Conservation (phyloP, 2,888 invertebrate species). For the Eurytoma adleriae region DNA sequence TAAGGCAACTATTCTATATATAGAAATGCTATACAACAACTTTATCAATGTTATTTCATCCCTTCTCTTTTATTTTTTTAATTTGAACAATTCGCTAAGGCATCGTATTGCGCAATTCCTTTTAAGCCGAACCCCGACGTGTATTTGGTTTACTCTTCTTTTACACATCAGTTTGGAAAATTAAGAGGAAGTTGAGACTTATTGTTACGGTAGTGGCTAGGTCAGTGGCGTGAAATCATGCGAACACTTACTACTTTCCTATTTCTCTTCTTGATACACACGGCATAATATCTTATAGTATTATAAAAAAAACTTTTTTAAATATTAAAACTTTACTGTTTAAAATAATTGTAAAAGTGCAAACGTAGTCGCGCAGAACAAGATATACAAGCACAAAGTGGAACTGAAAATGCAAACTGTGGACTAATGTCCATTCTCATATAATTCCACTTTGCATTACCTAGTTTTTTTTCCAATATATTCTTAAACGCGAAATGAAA, state of each 20-base stretch:
- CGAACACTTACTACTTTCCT: neutral
- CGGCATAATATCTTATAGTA: too few species aligned
- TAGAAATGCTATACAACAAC: conserved; percentile 19
- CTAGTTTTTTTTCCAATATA: too few species aligned
- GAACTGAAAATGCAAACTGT: too few species aligned
- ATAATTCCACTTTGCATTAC: too few species aligned
- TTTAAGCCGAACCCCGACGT: conserved; percentile 22
- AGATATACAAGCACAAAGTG: too few species aligned
- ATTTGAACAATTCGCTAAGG: conserved; percentile 22
- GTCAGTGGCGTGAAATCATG: neutral
- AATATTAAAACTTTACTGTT: too few species aligned
- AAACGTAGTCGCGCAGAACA: too few species aligned
- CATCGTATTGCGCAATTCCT: conserved; percentile 37
- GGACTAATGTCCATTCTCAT: too few species aligned
- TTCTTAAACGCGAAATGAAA: too few species aligned
- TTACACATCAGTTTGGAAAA: neutral
- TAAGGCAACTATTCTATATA: neutral
- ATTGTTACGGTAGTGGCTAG: neutral
- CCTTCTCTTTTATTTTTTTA: conserved; percentile 1
- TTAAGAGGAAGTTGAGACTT: neutral
- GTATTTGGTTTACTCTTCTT: conserved; percentile 9
- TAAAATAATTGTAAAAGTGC: too few species aligned
- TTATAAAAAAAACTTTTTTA: too few species aligned
- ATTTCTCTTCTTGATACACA: neutral
- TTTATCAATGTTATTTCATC: neutral